A percentile compares a stretch with the other conserved stretches of the same genome.
phyloP scores from a whole-genome alignment of 92 coral and sea anemone species.

The Pocillopora grandis region DNA sequence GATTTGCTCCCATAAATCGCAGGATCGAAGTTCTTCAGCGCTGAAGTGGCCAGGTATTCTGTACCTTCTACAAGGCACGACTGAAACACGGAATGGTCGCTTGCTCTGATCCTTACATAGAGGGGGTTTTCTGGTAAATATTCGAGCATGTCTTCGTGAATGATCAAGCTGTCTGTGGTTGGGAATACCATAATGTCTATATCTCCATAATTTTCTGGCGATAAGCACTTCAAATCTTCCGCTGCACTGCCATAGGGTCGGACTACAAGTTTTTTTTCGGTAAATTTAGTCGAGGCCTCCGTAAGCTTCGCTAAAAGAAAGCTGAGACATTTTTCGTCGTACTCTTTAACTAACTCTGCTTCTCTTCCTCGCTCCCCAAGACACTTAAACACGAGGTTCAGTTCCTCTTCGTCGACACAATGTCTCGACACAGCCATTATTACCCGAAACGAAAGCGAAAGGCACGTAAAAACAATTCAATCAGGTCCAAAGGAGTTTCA shows the following conservation, averaged over 20 bases:
- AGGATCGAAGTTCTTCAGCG: slow-evolving; percentile 59
- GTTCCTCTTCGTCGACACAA: slow-evolving; percentile 12
- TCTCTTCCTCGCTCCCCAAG: slow-evolving; percentile 30
- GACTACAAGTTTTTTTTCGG: not conserved
- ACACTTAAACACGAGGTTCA: slow-evolving; percentile 38
- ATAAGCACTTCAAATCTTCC: slow-evolving; percentile 54
- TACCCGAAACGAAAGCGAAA: not conserved
- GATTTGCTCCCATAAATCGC: slow-evolving; percentile 47
- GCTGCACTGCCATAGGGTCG: slow-evolving; percentile 61
- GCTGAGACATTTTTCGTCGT: not conserved
- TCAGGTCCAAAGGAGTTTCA: no score
- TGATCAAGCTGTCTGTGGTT: slow-evolving; percentile 27
- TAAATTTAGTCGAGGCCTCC: not conserved
- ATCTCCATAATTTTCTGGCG: slow-evolving; percentile 62
- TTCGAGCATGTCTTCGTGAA: slow-evolving; percentile 47
- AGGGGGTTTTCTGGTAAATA: slow-evolving; percentile 27
- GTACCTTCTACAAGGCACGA: slow-evolving; percentile 52
- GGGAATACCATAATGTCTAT: slow-evolving; percentile 67
- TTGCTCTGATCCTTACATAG: slow-evolving; percentile 56
- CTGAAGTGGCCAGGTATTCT: slow-evolving; percentile 48
- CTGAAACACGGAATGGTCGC: slow-evolving; percentile 54
- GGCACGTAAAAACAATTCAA: no score
- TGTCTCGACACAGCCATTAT: slow-evolving; percentile 13
- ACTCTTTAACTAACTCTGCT: slow-evolving; percentile 7
- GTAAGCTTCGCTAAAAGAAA: not conserved